These are phyloP conservation scores for Drosophila tristis DNA, from an alignment of 1,140 invertebrate genomes.

Conservation along the genomic window DNA sequence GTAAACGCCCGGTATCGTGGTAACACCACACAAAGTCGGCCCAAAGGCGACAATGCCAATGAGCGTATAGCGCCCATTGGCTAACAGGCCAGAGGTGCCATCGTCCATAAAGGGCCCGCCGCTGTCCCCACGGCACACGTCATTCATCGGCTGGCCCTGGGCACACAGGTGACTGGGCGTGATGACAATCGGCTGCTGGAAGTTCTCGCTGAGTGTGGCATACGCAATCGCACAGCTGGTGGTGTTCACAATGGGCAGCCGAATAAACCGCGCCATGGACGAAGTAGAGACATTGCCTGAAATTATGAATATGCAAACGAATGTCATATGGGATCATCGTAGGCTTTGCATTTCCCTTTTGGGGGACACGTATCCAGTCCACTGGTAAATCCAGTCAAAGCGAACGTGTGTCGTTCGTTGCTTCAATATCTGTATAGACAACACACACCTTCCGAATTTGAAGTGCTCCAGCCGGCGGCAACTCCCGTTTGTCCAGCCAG, in stretches of 20 bases:
- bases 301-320: not conserved
- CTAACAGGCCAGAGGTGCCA: constrained; percentile 69
- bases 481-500: constrained; percentile 84
- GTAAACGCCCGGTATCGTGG: constrained; percentile 86
- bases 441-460: constrained; percentile 52
- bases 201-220: constrained; percentile 82
- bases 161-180: constrained; percentile 85
- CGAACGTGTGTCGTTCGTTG: too few species aligned
- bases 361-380: too few species aligned
- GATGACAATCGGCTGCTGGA: constrained; percentile 83
- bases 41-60: constrained; percentile 90
- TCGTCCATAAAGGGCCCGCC: constrained; percentile 88
- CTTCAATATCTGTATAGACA: not conserved
- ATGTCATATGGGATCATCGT: not conserved
- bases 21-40: constrained; percentile 85
- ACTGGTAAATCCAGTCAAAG: too few species aligned
- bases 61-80: constrained; percentile 84
- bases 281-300: constrained; percentile 65
- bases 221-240: constrained; percentile 74
- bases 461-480: constrained; percentile 86
- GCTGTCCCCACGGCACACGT: constrained; percentile 86
- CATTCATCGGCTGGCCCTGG: constrained; percentile 84
- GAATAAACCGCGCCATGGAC: constrained; percentile 65
- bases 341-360: constrained; percentile 8
- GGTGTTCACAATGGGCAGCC: constrained; percentile 84